Conservation (phyloP, 2,888 invertebrate genomes). For the Leptura quadrifasciata region DNA sequence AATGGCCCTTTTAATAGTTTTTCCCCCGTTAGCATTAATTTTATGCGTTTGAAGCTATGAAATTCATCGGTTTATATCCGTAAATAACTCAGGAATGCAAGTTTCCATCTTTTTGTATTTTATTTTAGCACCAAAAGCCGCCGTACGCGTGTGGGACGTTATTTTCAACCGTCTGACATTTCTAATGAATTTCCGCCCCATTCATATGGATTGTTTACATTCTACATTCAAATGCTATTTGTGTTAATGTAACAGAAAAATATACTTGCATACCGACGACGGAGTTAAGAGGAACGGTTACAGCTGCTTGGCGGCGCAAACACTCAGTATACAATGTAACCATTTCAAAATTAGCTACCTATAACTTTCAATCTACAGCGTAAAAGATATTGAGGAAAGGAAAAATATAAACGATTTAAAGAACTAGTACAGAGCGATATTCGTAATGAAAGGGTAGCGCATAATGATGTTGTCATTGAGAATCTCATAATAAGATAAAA, state of each 20-base stretch:
- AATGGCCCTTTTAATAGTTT: conserved; percentile 22
- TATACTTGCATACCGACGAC: conserved; percentile 16
- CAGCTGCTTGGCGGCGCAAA: neutral
- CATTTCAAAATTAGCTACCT: too few species aligned
- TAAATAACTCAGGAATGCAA: conserved; percentile 35
- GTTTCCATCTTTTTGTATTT: conserved; percentile 11
- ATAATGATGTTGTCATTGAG: too few species aligned
- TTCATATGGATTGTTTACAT: conserved; percentile 34
- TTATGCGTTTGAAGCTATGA: conserved; percentile 18
- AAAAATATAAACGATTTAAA: too few species aligned
- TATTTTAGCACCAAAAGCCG: conserved; percentile 19
- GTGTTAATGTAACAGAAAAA: conserved; percentile 21
- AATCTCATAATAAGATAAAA: too few species aligned
- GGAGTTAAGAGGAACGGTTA: neutral
- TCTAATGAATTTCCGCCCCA: conserved; percentile 35
- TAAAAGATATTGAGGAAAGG: too few species aligned
- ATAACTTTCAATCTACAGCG: too few species aligned
- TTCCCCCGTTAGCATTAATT: conserved; percentile 20
- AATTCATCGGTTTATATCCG: conserved; percentile 25
- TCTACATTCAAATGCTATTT: conserved; percentile 8
- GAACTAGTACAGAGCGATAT: too few species aligned
- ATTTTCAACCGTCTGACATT: conserved; percentile 21
- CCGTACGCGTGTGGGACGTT: conserved; percentile 14
- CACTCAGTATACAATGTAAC: neutral
- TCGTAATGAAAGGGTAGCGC: too few species aligned